These are phyloP conservation scores for Stenichneumon culpator DNA, from an alignment of 2,888 invertebrate species.

Conservation along the genomic window DNA sequence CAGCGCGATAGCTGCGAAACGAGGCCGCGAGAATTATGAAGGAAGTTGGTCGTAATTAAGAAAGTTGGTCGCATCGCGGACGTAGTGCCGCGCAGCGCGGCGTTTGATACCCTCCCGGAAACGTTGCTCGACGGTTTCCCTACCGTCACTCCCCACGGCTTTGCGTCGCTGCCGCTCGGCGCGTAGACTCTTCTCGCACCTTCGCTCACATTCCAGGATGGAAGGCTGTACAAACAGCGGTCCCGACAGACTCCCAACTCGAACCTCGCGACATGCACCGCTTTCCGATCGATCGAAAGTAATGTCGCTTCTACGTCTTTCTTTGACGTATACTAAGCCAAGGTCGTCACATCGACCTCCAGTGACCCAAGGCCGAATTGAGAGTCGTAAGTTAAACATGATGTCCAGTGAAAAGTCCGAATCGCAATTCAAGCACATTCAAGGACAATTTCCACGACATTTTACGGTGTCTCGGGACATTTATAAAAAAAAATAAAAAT, in stretches of 20 bases:
- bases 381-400: no score
- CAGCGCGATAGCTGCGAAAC: conserved; percentile 26
- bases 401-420: no score
- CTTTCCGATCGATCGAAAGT: background rate
- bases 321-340: background rate
- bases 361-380: no score
- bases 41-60: conserved; percentile 66
- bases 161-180: background rate
- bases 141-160: background rate
- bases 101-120: conserved; percentile 52
- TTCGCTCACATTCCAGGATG: background rate
- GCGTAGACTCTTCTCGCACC: background rate
- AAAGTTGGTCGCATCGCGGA: conserved; percentile 54
- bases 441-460: no score
- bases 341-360: background rate
- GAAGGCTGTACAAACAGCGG: background rate
- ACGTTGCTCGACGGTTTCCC: conserved; percentile 29
- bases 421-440: no score
- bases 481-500: no score
- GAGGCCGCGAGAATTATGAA: conserved; percentile 62
- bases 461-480: no score
- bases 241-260: background rate
- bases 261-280: background rate
- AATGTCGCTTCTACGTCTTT: background rate
- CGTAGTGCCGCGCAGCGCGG: background rate